A percentile compares a stretch with the other conserved stretches of the same genome.
Conservation (phyloP, 2,113 vertebrate species). For the Xenus cinereus region DNA sequence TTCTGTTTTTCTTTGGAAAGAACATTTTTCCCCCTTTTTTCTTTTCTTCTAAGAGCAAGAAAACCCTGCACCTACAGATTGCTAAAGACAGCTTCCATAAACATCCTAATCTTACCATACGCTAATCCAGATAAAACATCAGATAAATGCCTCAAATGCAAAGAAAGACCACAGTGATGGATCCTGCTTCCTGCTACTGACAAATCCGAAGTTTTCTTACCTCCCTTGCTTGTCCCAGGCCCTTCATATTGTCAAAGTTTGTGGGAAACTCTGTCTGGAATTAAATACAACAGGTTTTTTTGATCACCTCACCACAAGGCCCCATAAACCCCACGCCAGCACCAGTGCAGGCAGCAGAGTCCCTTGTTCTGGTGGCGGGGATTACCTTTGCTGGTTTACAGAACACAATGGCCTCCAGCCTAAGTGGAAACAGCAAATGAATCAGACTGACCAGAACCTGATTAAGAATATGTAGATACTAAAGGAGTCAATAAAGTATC, state of each 20-base stretch:
- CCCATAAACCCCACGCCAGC: background rate
- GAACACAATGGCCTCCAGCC: background rate
- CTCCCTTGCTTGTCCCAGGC: background rate
- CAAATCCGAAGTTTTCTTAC: background rate
- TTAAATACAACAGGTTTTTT: background rate
- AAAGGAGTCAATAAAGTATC: background rate
- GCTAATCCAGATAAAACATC: background rate
- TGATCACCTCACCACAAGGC: background rate
- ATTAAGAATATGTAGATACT: background rate
- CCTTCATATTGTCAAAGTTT: background rate
- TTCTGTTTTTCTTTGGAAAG: background rate
- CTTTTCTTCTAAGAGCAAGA: background rate
- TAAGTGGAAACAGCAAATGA: background rate
- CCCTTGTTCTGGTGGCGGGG: background rate
- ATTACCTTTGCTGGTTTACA: background rate
- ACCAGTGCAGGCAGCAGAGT: background rate
- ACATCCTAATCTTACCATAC: background rate
- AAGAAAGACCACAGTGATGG: background rate
- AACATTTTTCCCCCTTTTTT: rapidly evolving
- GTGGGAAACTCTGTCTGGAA: background rate
- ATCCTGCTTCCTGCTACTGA: background rate
- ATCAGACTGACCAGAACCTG: background rate
- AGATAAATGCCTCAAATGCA: background rate
- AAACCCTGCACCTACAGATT: background rate
- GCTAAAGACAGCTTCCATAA: background rate